phyloP scores from a whole-genome alignment of 2,797 vertebrate genomes.

The Heteromormyrus szaboi region DNA sequence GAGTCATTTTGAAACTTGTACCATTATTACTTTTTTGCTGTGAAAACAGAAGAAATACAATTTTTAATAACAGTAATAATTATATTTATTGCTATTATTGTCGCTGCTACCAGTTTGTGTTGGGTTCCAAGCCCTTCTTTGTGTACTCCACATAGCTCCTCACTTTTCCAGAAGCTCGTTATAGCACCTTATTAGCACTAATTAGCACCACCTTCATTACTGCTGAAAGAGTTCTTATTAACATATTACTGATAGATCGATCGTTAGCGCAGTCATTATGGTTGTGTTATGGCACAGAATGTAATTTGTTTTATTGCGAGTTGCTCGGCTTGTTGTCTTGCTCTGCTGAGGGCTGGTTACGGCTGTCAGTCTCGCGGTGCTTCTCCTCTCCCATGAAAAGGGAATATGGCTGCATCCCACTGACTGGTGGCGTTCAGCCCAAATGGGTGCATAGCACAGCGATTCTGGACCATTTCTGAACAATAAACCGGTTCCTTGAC shows the following conservation, averaged over 20 bases:
- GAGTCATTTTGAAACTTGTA: neutral
- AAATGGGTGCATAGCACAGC: neutral
- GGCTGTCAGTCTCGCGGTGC: neutral
- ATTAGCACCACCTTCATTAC: constrained; percentile 25
- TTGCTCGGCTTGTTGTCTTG: neutral
- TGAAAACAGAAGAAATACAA: neutral
- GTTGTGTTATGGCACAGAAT: constrained; percentile 15
- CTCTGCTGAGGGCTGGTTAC: neutral
- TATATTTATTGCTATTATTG: neutral
- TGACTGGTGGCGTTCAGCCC: neutral
- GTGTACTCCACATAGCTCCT: neutral
- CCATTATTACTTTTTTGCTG: neutral
- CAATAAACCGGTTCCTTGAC: neutral
- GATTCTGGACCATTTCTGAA: neutral
- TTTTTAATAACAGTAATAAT: neutral
- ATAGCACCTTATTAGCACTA: constrained; percentile 29
- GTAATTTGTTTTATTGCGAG: constrained; percentile 27
- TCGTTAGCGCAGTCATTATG: constrained; percentile 43
- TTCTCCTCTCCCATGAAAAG: neutral
- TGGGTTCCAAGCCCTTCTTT: neutral
- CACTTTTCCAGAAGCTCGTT: constrained; percentile 24
- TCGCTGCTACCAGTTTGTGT: neutral
- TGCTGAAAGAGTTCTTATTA: constrained; percentile 49
- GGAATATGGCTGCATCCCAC: neutral
- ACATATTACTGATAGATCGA: constrained; percentile 47